These are phyloP conservation scores for Athene noctua DNA, from an alignment of 2,113 vertebrate species.

Conservation along the genomic window DNA sequence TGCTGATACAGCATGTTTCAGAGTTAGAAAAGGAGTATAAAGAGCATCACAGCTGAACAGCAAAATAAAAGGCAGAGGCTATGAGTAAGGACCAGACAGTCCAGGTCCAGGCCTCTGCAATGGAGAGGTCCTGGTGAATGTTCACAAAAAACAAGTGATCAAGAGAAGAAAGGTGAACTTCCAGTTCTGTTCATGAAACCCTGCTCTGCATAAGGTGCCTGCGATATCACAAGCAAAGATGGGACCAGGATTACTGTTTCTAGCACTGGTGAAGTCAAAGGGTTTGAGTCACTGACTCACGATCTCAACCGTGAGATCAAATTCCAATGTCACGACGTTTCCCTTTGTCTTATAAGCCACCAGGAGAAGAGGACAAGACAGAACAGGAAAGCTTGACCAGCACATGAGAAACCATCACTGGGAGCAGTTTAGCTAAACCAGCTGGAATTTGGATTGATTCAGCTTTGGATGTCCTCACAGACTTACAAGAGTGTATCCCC, in stretches of 20 bases:
- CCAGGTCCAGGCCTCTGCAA: background rate
- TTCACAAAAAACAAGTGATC: background rate
- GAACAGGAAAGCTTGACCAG: background rate
- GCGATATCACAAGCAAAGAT: background rate
- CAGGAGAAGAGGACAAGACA: background rate
- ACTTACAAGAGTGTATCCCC: background rate
- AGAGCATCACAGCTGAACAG: background rate
- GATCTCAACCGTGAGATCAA: background rate
- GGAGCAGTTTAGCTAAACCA: background rate
- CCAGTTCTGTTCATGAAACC: background rate
- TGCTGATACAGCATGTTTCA: background rate
- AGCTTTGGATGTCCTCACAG: background rate
- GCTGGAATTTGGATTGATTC: background rate
- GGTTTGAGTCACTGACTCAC: background rate
- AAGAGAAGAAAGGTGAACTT: background rate
- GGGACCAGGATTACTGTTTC: background rate
- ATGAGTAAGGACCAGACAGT: background rate
- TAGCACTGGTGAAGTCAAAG: background rate
- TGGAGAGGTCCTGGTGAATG: background rate
- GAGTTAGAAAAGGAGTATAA: background rate
- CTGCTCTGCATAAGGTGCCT: background rate
- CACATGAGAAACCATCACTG: background rate
- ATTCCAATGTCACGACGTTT: fast-evolving
- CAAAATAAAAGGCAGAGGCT: background rate
- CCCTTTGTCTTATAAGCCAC: background rate